These are phyloP conservation scores for Drosophila sp. DNA, from an alignment of 1,140 invertebrate genomes.

Conservation along the genomic window DNA sequence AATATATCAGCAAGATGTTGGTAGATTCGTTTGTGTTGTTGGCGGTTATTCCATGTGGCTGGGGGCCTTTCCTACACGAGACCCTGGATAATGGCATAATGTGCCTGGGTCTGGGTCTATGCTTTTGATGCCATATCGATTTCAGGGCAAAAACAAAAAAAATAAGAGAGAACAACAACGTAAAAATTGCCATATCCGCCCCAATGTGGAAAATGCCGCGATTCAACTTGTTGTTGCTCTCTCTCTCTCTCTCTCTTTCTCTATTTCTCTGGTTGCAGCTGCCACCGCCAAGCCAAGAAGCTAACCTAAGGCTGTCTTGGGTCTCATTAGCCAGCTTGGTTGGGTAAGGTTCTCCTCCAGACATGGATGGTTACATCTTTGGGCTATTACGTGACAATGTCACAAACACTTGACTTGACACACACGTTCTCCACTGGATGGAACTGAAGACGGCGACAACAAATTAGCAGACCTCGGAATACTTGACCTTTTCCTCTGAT, in stretches of 20 bases:
- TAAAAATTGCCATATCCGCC: constrained; percentile 78
- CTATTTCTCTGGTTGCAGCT: constrained; percentile 42
- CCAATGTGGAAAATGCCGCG: constrained; percentile 30
- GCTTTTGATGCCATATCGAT: constrained; percentile 78
- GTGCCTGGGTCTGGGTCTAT: constrained; percentile 32
- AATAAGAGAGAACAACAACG: neutral
- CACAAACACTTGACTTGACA: constrained; percentile 69
- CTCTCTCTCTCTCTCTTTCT: constrained; percentile 27
- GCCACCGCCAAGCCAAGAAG: constrained; percentile 47
- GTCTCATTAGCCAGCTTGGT: constrained; percentile 49
- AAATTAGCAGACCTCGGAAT: constrained; percentile 71
- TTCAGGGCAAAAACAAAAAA: constrained; percentile 54
- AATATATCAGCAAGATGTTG: constrained; percentile 70
- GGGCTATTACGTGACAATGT: constrained; percentile 72
- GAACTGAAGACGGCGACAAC: constrained; percentile 44
- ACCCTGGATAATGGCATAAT: constrained; percentile 76
- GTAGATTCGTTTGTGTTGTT: constrained; percentile 12
- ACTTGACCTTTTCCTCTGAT: constrained; percentile 76
- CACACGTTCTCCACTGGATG: constrained; percentile 32
- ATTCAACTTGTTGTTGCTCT: constrained; percentile 23
- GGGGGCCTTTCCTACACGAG: constrained; percentile 48
- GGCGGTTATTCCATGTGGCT: constrained; percentile 16
- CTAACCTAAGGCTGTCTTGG: constrained; percentile 43
- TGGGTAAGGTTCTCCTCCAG: neutral
- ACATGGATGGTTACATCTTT: constrained; percentile 1